Evolutionary conservation across 2,888 invertebrate species (phyloP).

Genomic region (Theretra japonica): DNA sequence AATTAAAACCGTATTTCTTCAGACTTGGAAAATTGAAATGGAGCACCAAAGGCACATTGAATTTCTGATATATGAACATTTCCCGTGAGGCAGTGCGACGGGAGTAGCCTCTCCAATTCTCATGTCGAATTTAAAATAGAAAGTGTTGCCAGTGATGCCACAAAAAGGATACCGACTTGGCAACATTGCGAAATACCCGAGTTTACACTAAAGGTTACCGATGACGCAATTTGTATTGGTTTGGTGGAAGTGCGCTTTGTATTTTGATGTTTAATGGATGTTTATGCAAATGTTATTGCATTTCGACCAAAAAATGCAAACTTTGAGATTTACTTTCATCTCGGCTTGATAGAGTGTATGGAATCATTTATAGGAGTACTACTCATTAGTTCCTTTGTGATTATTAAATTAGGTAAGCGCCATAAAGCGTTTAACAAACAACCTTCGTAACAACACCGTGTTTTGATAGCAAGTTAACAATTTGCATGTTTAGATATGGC

Average conservation of each 20-base stretch:
- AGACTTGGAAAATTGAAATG: slow-evolving; percentile 4
- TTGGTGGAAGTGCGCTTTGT: slow-evolving; percentile 8
- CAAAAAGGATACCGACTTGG: slow-evolving; percentile 20
- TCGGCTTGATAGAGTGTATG: too few species aligned
- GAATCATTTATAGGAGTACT: not conserved
- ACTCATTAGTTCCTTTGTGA: not conserved
- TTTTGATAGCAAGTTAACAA: too few species aligned
- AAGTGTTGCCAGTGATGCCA: slow-evolving; percentile 10
- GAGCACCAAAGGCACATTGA: slow-evolving; percentile 24
- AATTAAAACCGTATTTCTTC: not conserved
- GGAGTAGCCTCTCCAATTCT: not conserved
- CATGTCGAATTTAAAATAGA: slow-evolving; percentile 14
- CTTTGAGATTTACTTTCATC: not conserved
- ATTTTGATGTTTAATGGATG: not conserved
- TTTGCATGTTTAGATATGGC: too few species aligned
- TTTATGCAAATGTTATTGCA: not conserved
- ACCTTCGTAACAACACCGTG: too few species aligned
- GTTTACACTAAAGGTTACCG: slow-evolving; percentile 3
- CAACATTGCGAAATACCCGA: slow-evolving; percentile 17
- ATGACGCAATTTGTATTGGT: not conserved
- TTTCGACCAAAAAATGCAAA: not conserved
- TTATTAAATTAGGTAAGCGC: not conserved
- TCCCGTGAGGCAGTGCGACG: not conserved
- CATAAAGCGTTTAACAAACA: too few species aligned
- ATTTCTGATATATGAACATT: slow-evolving; percentile 32